phyloP scores from a whole-genome alignment of 2,797 vertebrate genomes.

The Echeneis naucrates region DNA sequence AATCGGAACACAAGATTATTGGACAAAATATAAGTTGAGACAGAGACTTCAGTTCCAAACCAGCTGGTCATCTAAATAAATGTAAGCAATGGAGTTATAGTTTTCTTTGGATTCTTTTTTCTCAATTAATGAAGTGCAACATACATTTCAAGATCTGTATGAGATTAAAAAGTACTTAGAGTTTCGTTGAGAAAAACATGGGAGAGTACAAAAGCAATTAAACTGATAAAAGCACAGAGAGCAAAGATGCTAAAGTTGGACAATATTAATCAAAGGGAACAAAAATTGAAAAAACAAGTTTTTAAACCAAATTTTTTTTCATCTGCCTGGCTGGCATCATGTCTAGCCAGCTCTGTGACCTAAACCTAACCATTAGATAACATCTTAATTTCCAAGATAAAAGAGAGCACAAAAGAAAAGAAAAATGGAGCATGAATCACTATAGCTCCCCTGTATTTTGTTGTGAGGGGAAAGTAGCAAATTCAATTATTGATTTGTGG shows the following conservation, averaged over 20 bases:
- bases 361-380: slow-evolving; percentile 74
- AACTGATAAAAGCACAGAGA: slow-evolving; percentile 45
- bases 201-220: slow-evolving; percentile 58
- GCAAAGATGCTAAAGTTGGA: slow-evolving; percentile 59
- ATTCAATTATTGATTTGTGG: slow-evolving; percentile 71
- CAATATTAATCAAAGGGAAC: slow-evolving; percentile 63
- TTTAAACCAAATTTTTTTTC: slow-evolving; percentile 67
- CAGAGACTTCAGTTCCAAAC: slow-evolving; percentile 10
- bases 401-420: slow-evolving; percentile 32
- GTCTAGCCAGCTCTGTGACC: slow-evolving; percentile 54
- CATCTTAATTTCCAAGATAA: slow-evolving; percentile 70
- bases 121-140: slow-evolving; percentile 8
- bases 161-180: slow-evolving; percentile 55
- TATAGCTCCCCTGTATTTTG: slow-evolving; percentile 40
- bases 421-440: slow-evolving; percentile 50
- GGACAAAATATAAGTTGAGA: slow-evolving; percentile 1
- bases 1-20: slow-evolving; percentile 1
- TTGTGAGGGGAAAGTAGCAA: slow-evolving; percentile 44
- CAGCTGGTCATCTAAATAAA: slow-evolving; percentile 35
- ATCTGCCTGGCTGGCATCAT: slow-evolving; percentile 54
- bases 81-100: neutral
- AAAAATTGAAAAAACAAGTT: slow-evolving; percentile 48
- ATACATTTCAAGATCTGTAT: slow-evolving; percentile 33
- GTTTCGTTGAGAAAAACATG: slow-evolving; percentile 46
- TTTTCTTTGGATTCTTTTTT: neutral